Evolutionary conservation across 1,140 invertebrate species (phyloP).

Genomic region (Frieseomelitta varia): DNA sequence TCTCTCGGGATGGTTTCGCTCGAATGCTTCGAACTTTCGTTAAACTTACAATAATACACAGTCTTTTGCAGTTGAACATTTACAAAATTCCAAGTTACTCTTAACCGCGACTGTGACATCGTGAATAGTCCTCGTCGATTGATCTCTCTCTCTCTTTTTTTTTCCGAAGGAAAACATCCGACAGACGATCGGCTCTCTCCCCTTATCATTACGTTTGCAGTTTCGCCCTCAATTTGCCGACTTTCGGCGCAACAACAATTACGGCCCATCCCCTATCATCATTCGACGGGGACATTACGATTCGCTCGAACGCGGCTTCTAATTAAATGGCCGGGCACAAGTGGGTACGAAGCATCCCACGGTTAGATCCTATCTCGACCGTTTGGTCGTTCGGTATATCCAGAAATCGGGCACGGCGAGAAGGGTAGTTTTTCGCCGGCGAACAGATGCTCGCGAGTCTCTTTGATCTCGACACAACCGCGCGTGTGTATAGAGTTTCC

Average conservation of each 20-base stretch:
- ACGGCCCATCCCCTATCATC: neutral
- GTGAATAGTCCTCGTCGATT: no score
- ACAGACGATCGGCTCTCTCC: neutral
- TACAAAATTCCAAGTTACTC: no score
- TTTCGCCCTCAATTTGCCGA: neutral
- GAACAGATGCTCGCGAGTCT: conserved; percentile 48
- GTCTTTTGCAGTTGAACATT: no score
- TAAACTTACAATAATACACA: neutral
- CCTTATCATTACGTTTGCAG: neutral
- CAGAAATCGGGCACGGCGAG: conserved; percentile 23
- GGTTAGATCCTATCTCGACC: conserved; percentile 10
- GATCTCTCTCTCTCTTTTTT: neutral
- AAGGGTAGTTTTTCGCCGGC: conserved; percentile 26
- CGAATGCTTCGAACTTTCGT: neutral
- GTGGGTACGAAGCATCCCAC: conserved; percentile 41
- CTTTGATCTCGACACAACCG: conserved; percentile 48
- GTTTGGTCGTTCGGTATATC: conserved; percentile 42
- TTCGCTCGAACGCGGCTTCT: neutral
- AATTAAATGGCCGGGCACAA: conserved; percentile 39
- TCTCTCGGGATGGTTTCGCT: neutral
- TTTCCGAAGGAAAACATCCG: neutral
- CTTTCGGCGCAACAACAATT: conserved; percentile 12
- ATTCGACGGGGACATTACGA: neutral
- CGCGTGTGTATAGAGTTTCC: conserved; percentile 60
- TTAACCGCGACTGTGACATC: no score